Conservation (phyloP, 2,113 vertebrate genomes). For the Sciurus niger region DNA sequence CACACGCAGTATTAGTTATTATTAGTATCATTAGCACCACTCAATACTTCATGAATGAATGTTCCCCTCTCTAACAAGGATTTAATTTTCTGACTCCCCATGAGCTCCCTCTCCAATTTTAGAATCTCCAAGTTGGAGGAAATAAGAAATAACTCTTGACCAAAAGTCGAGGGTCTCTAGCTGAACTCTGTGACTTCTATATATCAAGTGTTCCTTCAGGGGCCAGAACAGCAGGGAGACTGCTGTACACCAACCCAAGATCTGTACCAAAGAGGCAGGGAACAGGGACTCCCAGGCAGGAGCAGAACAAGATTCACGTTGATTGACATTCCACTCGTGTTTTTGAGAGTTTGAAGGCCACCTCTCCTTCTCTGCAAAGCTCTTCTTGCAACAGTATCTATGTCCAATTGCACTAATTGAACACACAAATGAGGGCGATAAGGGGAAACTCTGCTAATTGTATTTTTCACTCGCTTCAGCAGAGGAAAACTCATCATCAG, state of each 20-base stretch:
- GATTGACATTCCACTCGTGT: not conserved
- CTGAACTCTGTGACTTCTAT: not conserved
- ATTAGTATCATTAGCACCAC: constrained; percentile 19
- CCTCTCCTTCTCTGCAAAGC: not conserved
- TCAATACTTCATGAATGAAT: constrained; percentile 51
- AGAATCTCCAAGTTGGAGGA: constrained; percentile 56
- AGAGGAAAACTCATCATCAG: constrained; percentile 45
- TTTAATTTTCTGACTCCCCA: constrained; percentile 54
- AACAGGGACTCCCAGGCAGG: not conserved
- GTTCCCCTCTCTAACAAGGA: constrained; percentile 40
- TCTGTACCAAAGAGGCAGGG: not conserved
- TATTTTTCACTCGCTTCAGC: constrained; percentile 54
- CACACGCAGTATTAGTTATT: not conserved
- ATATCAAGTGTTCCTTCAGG: not conserved
- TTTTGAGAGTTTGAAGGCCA: not conserved
- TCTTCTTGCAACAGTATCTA: not conserved
- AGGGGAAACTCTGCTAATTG: not conserved
- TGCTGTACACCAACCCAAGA: not conserved
- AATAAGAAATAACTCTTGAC: constrained; percentile 46
- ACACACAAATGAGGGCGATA: constrained; percentile 43
- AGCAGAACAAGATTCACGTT: not conserved
- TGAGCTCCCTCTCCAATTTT: constrained; percentile 13
- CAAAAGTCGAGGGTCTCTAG: not conserved
- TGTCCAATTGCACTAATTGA: constrained; percentile 57
- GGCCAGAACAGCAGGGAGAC: not conserved